Base-by-base conservation (phyloP, 1,140 invertebrate species). In the Trichoplusia ni region DNA sequence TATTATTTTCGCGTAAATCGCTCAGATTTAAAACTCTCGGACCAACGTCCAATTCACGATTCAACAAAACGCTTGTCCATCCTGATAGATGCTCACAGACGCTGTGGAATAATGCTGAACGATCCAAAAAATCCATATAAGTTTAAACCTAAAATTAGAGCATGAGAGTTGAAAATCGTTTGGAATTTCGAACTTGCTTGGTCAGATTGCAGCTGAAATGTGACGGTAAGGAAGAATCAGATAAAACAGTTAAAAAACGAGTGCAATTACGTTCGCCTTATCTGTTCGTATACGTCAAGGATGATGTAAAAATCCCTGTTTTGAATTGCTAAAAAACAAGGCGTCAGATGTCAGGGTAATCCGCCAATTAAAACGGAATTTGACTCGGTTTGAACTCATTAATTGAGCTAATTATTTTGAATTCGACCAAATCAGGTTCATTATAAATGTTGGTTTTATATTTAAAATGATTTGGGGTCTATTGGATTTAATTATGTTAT, bases 41-140 rank as follows among this genome's bases (percentile, higher is more conserved):
- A 77, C 81, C 73, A 78, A 69, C 69, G 80, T 82, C 80, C 84
- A 73, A 84, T 82, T 82, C 68, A 72, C 78, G 75, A 86, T 86
- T 84, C 82, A 76, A 81, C 81, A 86, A 82, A 87, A 87, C 69
- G 84, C 73, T 84, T 81, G 83, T 84, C 84, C 81, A 75, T 81
- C 68, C 76, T 82, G 83, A 89, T 84, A 76, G 79, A 89, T 89
- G 75, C 67, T 81, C 79, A 65, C 75, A 73, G 69, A 82, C 69
- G 75, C 73, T 71, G 67, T 63, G 37, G 40, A 25, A 64, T 18
- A 40, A 33, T 29, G 25, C 9, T 49, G 16, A 11, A 61, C 33
- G 11, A 59, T 0, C 9, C n/a, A 40, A 75, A 53, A 47, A 35
- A 68, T 29, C 2, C 29, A 35, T 35, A 13, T 0, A 11, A 37